Percentiles rank a stretch among this genome's conserved stretches.
Evolutionary conservation across 2,113 vertebrate genomes (phyloP).

Genomic region (Corynorhinus townsendii): DNA sequence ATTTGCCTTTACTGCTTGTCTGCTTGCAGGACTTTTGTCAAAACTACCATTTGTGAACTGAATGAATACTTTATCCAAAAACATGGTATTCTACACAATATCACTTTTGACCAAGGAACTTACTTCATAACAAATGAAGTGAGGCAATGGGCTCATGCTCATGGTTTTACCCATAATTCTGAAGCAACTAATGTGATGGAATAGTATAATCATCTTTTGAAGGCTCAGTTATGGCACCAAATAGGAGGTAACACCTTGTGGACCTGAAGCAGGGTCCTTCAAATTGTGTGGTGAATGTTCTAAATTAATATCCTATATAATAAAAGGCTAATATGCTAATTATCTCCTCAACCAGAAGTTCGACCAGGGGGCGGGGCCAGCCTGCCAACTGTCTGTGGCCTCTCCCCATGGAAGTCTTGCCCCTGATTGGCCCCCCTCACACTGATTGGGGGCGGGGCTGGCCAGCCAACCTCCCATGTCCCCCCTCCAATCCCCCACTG

Average conservation of each 20-base stretch:
- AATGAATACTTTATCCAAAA: background rate
- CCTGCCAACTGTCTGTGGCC: too few species aligned
- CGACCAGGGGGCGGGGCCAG: too few species aligned
- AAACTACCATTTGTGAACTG: background rate
- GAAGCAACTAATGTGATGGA: background rate
- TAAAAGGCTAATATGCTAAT: too few species aligned
- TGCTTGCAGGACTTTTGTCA: background rate
- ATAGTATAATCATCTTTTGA: background rate
- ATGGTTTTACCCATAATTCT: background rate
- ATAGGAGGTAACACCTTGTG: background rate
- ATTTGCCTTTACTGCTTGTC: background rate
- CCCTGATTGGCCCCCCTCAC: too few species aligned
- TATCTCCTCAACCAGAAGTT: too few species aligned
- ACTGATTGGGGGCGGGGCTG: too few species aligned
- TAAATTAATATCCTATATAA: background rate
- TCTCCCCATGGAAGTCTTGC: too few species aligned
- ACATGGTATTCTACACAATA: background rate
- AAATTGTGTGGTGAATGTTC: background rate
- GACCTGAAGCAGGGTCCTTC: background rate
- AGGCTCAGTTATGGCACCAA: background rate
- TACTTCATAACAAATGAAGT: background rate
- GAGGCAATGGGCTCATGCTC: background rate
- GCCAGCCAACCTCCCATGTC: too few species aligned
- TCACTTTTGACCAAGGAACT: constrained; percentile 5
- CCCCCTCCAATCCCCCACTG: too few species aligned